These are phyloP conservation scores for Otocyon megalotis DNA, from an alignment of 2,113 vertebrate species.

Conservation along the genomic window DNA sequence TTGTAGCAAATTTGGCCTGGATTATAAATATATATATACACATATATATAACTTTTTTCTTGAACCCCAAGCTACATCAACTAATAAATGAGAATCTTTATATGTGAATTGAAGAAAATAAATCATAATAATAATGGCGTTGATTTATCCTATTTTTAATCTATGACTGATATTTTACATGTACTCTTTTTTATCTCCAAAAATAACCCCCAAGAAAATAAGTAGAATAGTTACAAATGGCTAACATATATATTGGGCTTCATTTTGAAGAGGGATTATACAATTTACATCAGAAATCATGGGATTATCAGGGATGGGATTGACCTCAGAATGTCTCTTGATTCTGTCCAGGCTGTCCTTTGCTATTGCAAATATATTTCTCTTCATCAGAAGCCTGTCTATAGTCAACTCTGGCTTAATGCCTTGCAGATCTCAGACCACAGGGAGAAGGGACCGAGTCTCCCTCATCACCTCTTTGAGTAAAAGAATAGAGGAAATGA, in stretches of 20 bases:
- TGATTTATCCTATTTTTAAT: neutral
- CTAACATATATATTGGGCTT: neutral
- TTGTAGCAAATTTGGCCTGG: neutral
- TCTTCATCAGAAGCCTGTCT: neutral
- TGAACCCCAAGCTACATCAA: neutral
- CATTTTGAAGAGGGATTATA: neutral
- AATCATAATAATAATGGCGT: slow-evolving; percentile 1
- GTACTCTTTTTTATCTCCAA: neutral
- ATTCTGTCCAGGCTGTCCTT: neutral
- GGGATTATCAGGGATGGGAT: neutral
- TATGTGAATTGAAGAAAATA: neutral
- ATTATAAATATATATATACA: neutral
- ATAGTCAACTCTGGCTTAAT: neutral
- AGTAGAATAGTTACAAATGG: neutral
- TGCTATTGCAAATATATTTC: neutral
- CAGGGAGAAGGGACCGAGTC: neutral
- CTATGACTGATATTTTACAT: neutral
- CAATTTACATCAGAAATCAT: neutral
- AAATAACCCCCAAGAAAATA: neutral
- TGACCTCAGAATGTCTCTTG: neutral
- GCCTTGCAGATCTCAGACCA: neutral
- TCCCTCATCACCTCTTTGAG: neutral
- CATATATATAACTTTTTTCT: neutral
- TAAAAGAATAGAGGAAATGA: neutral
- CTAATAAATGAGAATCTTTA: neutral